phyloP scores from a whole-genome alignment of 2,797 vertebrate genomes.

The Lithobates sylvaticus region DNA sequence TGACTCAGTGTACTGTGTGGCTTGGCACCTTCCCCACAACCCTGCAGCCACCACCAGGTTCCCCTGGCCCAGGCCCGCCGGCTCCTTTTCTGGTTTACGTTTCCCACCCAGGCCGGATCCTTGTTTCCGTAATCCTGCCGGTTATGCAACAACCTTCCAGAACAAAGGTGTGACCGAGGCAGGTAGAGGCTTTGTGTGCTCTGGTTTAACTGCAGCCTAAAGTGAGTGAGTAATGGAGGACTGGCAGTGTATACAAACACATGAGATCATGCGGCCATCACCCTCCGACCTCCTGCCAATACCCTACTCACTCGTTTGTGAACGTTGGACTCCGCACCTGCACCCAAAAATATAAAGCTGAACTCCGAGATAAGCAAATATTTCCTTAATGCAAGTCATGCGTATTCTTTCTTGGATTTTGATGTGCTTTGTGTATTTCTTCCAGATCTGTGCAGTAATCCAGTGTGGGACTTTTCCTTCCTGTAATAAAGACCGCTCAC shows the following conservation, averaged over 20 bases:
- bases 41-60: constrained; percentile 5
- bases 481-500: no score
- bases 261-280: constrained; percentile 5
- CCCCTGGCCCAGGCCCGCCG: not conserved
- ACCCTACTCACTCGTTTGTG: not conserved
- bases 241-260: constrained; percentile 26
- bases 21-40: not conserved
- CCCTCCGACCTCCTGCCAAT: not conserved
- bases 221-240: not conserved
- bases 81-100: constrained; percentile 9
- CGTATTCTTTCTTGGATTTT: no score
- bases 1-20: constrained; percentile 54
- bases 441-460: no score
- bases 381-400: no score
- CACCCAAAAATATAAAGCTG: no score
- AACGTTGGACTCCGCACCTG: no score
- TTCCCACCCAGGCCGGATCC: constrained; percentile 33
- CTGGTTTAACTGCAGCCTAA: not conserved
- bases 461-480: no score
- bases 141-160: constrained; percentile 24
- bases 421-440: no score
- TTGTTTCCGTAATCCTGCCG: constrained; percentile 31
- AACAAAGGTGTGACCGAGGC: constrained; percentile 29
- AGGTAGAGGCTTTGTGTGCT: not conserved
- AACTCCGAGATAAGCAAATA: no score